Evolutionary conservation across 2,113 vertebrate genomes (phyloP).

Genomic region (Brachyhypopomus gauderio): DNA sequence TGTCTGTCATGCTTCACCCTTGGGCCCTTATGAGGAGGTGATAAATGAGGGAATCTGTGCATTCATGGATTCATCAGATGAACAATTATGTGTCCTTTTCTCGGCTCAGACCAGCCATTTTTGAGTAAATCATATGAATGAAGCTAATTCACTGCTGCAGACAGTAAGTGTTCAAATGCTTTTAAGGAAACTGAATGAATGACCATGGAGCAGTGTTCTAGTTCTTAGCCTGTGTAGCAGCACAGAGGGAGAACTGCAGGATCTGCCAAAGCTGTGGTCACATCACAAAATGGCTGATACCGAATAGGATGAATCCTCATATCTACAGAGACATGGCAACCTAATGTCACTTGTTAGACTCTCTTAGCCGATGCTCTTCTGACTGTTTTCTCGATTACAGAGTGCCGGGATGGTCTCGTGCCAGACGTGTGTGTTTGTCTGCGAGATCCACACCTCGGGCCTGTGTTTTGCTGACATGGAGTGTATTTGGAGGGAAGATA

Average conservation of each 20-base stretch:
- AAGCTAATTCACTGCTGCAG: background rate
- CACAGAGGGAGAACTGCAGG: background rate
- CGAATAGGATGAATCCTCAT: too few species aligned
- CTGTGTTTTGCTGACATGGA: constrained; percentile 58
- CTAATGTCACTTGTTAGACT: background rate
- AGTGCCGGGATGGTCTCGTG: constrained; percentile 16
- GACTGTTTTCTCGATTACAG: background rate
- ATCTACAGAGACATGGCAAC: too few species aligned
- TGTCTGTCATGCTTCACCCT: background rate
- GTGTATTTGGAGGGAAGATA: constrained; percentile 55
- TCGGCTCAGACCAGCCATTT: background rate
- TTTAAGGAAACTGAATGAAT: background rate
- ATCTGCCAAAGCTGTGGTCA: background rate
- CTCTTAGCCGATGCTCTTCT: too few species aligned
- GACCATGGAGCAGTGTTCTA: background rate
- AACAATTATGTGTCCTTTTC: background rate
- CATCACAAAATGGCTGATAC: background rate
- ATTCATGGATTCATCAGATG: background rate
- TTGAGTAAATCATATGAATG: background rate
- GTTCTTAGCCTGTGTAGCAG: background rate
- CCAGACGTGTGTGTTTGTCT: constrained; percentile 1
- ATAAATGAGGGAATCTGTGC: background rate
- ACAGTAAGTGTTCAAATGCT: background rate
- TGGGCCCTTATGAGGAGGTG: background rate
- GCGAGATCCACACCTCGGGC: constrained; percentile 48